Conservation (phyloP, 2,888 invertebrate genomes). For the Papilio protenor region DNA sequence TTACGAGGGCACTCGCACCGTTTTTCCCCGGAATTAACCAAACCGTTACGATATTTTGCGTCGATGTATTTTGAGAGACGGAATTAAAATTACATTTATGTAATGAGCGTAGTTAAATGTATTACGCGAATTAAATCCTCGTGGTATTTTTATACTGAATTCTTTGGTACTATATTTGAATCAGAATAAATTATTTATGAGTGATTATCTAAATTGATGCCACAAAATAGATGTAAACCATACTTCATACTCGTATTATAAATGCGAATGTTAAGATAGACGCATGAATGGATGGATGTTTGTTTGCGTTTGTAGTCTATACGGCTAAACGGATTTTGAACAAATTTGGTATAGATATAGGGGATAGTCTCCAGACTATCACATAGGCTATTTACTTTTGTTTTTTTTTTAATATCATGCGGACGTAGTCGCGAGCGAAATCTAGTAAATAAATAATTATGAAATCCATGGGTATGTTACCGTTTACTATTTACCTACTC, state of each 20-base stretch:
- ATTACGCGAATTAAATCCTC: conserved; percentile 22
- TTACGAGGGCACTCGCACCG: conserved; percentile 51
- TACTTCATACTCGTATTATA: no score
- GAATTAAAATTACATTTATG: conserved; percentile 42
- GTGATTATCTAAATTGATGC: background rate
- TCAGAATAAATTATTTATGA: background rate
- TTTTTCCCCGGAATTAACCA: conserved; percentile 47
- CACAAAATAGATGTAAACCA: no score
- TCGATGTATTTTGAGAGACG: conserved; percentile 40
- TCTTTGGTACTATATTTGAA: background rate
- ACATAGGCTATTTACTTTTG: no score
- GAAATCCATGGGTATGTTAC: background rate
- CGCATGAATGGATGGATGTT: no score
- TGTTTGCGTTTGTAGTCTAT: no score
- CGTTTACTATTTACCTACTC: conserved; percentile 4
- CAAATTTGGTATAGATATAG: no score
- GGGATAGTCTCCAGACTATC: no score
- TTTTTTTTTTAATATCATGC: no score
- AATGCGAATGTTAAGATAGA: no score
- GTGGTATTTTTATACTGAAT: conserved; percentile 7
- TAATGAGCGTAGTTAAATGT: conserved; percentile 29
- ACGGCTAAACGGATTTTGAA: no score
- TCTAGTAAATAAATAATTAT: background rate
- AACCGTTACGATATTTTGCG: conserved; percentile 37
- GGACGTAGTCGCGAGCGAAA: no score